phyloP scores from a whole-genome alignment of 2,113 vertebrate genomes.

The Clarias macrocephalus region DNA sequence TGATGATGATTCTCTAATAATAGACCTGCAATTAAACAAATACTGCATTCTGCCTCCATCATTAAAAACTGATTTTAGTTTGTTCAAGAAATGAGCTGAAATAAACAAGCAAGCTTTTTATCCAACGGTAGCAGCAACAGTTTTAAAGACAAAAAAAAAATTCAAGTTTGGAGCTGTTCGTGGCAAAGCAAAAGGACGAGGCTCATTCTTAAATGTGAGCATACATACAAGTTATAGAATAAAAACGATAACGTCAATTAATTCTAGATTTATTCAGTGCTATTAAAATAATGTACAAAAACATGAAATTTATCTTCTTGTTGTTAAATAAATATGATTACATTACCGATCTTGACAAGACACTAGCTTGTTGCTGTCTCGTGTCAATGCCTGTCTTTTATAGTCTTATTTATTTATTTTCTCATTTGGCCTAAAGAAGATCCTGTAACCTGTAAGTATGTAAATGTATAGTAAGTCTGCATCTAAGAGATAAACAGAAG shows the following conservation, averaged over 20 bases:
- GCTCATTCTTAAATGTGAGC: background rate
- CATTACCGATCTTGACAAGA: background rate
- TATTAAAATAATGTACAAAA: background rate
- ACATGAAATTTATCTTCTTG: background rate
- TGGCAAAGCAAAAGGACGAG: background rate
- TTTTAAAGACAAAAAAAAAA: background rate
- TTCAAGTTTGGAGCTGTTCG: background rate
- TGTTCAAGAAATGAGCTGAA: background rate
- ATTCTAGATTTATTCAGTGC: background rate
- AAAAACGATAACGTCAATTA: background rate
- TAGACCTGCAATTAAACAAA: background rate
- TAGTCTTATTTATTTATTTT: background rate
- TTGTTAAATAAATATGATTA: background rate
- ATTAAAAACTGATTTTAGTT: background rate
- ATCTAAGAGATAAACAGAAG: background rate
- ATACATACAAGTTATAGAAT: background rate
- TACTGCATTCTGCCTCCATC: background rate
- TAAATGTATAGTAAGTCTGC: background rate
- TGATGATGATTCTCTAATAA: background rate
- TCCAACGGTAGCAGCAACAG: background rate
- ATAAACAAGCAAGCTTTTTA: background rate
- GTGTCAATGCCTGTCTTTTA: background rate
- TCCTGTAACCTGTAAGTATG: background rate
- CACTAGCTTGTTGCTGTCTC: background rate
- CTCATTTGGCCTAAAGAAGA: background rate